Percentiles rank a stretch among this genome's conserved stretches.
phyloP scores from a whole-genome alignment of 2,113 vertebrate genomes.

The Lophotis ruficrista region DNA sequence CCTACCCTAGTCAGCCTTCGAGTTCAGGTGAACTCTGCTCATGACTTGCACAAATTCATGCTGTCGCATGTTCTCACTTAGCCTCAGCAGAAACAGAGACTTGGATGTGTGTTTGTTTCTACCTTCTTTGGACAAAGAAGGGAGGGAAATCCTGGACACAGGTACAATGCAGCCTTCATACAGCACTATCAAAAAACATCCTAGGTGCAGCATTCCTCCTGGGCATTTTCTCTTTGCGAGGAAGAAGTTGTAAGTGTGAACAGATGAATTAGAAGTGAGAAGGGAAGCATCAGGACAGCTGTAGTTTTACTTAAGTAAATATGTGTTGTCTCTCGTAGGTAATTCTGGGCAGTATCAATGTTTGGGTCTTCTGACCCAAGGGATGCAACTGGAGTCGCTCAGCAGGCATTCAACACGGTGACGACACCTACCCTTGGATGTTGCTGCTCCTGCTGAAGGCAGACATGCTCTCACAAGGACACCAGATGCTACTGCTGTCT shows the following conservation, averaged over 20 bases:
- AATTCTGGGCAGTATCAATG: not conserved
- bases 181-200: not conserved
- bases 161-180: not conserved
- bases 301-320: not conserved
- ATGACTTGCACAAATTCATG: not conserved
- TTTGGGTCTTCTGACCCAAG: constrained; percentile 7
- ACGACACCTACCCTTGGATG: not conserved
- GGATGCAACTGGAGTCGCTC: not conserved
- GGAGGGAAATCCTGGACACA: not conserved
- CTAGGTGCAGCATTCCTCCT: not conserved
- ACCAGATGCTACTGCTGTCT: constrained; percentile 41
- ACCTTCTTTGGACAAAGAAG: not conserved
- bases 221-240: not conserved
- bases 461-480: constrained; percentile 42
- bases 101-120: not conserved
- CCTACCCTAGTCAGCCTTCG: not conserved
- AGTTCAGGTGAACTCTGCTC: not conserved
- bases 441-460: constrained; percentile 35
- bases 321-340: not conserved
- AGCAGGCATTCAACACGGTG: not conserved
- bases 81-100: not conserved
- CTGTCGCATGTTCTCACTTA: not conserved
- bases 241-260: constrained; percentile 30
- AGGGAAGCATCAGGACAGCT: constrained; percentile 14
- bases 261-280: constrained; percentile 48